Conservation (phyloP, 2,888 invertebrate species). For the Graphium colonna region DNA sequence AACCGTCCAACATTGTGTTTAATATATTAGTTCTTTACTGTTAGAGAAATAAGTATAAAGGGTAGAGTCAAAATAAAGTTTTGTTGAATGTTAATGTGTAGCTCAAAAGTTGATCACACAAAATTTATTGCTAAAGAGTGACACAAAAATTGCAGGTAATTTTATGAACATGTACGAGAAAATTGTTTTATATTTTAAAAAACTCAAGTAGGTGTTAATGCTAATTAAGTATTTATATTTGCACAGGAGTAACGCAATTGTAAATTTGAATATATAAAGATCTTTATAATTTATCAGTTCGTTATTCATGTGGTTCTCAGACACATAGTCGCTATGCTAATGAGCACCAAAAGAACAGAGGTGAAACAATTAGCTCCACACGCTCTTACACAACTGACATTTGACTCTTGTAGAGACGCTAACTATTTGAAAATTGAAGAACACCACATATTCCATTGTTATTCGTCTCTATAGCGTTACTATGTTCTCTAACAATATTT, state of each 20-base stretch:
- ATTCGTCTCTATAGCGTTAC: no score
- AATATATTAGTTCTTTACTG: no score
- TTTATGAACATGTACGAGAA: no score
- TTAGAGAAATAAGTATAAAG: no score
- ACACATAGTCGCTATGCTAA: constrained; percentile 12
- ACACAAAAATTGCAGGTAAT: no score
- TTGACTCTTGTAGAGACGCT: not conserved
- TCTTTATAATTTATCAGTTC: not conserved
- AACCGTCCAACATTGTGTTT: not conserved
- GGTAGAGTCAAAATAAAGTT: no score
- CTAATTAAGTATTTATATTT: not conserved
- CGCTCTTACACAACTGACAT: constrained; percentile 5
- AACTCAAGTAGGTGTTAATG: no score
- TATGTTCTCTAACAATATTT: no score
- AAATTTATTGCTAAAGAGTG: no score
- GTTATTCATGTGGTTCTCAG: constrained; percentile 13
- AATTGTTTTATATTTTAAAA: no score
- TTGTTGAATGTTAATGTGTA: no score
- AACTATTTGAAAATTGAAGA: not conserved
- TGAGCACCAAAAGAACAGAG: constrained; percentile 15
- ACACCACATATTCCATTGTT: not conserved
- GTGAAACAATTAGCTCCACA: constrained; percentile 13
- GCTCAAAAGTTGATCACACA: no score
- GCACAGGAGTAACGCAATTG: not conserved
- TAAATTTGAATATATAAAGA: constrained; percentile 5